These are phyloP conservation scores for Acyrthosiphon pisum DNA, from an alignment of 1,140 invertebrate species.

Conservation along the genomic window DNA sequence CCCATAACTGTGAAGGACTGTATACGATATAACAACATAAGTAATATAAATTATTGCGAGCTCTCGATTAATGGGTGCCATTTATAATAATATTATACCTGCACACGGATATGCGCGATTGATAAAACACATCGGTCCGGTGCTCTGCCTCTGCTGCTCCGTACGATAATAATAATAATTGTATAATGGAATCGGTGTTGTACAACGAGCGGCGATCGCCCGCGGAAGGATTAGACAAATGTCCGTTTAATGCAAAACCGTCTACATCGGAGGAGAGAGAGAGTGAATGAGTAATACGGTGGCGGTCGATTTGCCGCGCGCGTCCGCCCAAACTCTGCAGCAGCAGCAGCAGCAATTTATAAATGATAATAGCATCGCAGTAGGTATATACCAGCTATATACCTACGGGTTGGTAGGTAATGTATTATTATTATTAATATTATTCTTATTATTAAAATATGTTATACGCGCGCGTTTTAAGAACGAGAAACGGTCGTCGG, in stretches of 20 bases:
- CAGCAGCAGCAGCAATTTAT: not conserved
- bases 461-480: not conserved
- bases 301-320: not conserved
- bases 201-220: not conserved
- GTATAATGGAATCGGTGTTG: not conserved
- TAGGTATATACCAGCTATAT: not conserved
- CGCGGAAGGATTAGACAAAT: constrained; percentile 12
- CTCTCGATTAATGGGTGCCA: not conserved
- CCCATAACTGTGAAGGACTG: not conserved
- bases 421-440: not conserved
- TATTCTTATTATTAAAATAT: not conserved
- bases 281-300: not conserved
- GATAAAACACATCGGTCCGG: not conserved
- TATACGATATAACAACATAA: not conserved
- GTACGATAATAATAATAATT: not conserved
- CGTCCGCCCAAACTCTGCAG: not conserved
- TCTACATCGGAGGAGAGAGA: not conserved
- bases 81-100: not conserved
- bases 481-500: not conserved
- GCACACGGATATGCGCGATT: not conserved
- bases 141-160: not conserved
- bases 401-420: not conserved
- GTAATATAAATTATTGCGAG: not conserved
- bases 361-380: not conserved
- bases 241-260: constrained; percentile 7